phyloP scores from a whole-genome alignment of 2,888 invertebrate genomes.

The Elysia crispata region DNA sequence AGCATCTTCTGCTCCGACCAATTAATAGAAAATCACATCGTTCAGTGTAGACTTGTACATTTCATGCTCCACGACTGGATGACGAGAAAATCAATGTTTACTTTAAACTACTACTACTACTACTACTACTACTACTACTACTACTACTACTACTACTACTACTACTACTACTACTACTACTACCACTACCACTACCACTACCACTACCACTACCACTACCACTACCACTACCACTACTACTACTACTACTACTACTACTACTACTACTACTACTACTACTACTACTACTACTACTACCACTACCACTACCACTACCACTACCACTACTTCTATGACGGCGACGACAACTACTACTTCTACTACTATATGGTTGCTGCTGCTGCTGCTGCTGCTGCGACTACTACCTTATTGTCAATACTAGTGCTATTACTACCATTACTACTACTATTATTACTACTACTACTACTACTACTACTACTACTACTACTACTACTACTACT shows the following conservation, averaged over 20 bases:
- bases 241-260: conserved; percentile 1
- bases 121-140: conserved; percentile 22
- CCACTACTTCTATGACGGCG: not conserved
- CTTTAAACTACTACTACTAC: not conserved
- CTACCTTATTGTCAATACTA: not conserved
- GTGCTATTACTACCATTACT: not conserved
- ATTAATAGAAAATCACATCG: too few species aligned
- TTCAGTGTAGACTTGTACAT: too few species aligned
- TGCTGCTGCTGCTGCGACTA: too few species aligned
- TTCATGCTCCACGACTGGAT: too few species aligned
- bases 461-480: not conserved
- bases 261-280: conserved; percentile 12
- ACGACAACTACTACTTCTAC: not conserved
- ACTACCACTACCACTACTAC: conserved; percentile 1
- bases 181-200: conserved; percentile 18
- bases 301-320: not conserved
- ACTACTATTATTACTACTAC: too few species aligned
- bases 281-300: not conserved
- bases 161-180: conserved; percentile 23
- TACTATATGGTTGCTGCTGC: too few species aligned
- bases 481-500: not conserved
- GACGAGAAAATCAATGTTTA: too few species aligned
- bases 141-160: conserved; percentile 23
- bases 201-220: conserved; percentile 6
- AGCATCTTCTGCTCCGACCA: too few species aligned